Evolutionary conservation across 2,888 invertebrate genomes (phyloP), one percentile per base, ranked within the genome.

Genomic region (Diaperis boleti): DNA sequence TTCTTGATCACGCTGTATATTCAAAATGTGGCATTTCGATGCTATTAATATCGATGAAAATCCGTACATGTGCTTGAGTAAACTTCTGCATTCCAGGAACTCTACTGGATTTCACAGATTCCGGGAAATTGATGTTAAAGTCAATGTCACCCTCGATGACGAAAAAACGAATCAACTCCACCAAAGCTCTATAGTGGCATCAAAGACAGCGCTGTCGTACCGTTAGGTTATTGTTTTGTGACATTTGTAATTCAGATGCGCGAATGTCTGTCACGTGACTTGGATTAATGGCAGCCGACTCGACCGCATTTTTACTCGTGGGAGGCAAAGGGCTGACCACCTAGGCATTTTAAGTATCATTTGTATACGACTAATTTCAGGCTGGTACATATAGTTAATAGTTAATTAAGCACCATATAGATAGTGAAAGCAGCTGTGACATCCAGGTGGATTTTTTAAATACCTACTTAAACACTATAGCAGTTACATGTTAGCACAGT

Each of bases 151-250:
- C 26, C 26, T 26, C 26, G 8, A 26, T n/a, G n/a, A n/a, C 6
- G 26, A 33, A 33, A 33, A 33, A 33, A 10, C 6, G 15, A 39
- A 7, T 52, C 52, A 22, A 20, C 52, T 52, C 52, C 52, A 52
- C 52, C 52, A 52, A 52, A 52, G 52, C 37, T 52, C 52, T 52
- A n/a, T n/a, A 33, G 35, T 14, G 17, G 47, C 47, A 29, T 47
- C 50, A 17, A 20, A 37, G 37, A 26, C 52, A 18, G 20, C 33
- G 35, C 10, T 33, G 52, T 8, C 11, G 39, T 11, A 52, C 52
- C 52, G 52, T 52, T 52, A 52, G 17, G 52, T 52, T 52, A 52
- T 52, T 52, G 52, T 52, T 52, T 52, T 52, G 39, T 52, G 37
- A 52, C 52, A 52, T 52, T 52, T 52, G 52, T 52, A 52, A 52